Conservation (phyloP, 2,888 invertebrate species). For the Cerastis rubricosa region DNA sequence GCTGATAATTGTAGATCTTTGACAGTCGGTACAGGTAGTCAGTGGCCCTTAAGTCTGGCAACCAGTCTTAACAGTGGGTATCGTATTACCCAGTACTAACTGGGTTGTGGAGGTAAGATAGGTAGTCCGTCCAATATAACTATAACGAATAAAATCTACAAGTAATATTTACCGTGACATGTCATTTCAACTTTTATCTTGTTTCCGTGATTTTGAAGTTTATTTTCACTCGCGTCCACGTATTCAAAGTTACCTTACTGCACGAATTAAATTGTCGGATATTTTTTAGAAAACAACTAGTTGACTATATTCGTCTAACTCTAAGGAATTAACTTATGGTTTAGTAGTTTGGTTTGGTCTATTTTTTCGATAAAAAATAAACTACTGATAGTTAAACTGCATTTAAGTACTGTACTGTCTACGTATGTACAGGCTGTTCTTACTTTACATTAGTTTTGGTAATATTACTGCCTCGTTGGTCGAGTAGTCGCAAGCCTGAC, state of each 20-base stretch:
- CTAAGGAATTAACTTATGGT: not conserved
- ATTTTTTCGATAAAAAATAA: not conserved
- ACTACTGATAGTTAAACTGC: not conserved
- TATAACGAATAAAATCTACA: not conserved
- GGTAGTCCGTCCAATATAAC: too few relatives aligned
- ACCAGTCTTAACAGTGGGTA: too few relatives aligned
- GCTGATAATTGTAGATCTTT: too few relatives aligned
- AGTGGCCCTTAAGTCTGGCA: too few relatives aligned
- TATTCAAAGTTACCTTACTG: not conserved
- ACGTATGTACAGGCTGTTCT: not conserved
- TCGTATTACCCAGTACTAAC: too few relatives aligned
- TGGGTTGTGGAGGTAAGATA: too few relatives aligned
- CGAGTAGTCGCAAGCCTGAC: too few relatives aligned
- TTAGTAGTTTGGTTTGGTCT: not conserved
- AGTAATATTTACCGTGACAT: slow-evolving; percentile 1
- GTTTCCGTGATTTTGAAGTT: not conserved
- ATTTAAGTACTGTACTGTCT: not conserved
- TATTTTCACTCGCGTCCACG: not conserved
- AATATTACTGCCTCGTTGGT: not conserved
- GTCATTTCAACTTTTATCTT: not conserved
- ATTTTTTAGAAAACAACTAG: not conserved
- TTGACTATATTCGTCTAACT: not conserved
- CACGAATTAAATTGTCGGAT: not conserved
- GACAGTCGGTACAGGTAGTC: too few relatives aligned
- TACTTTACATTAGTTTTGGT: not conserved